These are phyloP conservation scores for Chaetogeoica ovagalla DNA, from an alignment of 2,888 invertebrate species.

Conservation along the genomic window DNA sequence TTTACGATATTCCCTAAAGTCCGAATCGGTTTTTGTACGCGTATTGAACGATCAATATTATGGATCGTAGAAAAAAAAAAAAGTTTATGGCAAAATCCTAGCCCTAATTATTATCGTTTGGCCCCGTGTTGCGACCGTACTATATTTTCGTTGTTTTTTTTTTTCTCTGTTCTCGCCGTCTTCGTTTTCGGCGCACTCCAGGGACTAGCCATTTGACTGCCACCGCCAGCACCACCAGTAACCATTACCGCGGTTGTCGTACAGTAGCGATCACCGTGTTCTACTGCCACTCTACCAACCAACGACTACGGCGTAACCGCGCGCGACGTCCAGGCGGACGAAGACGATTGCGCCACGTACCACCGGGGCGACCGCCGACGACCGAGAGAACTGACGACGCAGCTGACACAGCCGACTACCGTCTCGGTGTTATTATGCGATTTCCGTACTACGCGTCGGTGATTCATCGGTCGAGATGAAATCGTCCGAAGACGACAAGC, in stretches of 20 bases:
- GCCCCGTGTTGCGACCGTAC: too few species aligned
- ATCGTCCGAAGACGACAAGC: slow-evolving; percentile 49
- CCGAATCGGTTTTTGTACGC: too few species aligned
- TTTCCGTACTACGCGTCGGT: slow-evolving; percentile 31
- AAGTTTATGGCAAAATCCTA: too few species aligned
- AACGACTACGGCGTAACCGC: too few species aligned
- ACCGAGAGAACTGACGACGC: slow-evolving; percentile 6
- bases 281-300: too few species aligned
- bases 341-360: not conserved
- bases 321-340: too few species aligned
- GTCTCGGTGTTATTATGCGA: slow-evolving; percentile 42
- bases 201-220: not conserved
- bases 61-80: too few species aligned
- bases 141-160: slow-evolving; percentile 24
- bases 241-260: not conserved
- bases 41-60: too few species aligned
- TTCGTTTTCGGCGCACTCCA: slow-evolving; percentile 36
- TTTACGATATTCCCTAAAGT: too few species aligned
- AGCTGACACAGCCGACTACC: slow-evolving; percentile 3
- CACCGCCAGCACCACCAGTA: not conserved
- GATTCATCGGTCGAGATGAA: slow-evolving; percentile 53
- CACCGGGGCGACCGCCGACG: not conserved
- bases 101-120: too few species aligned
- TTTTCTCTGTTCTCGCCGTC: slow-evolving; percentile 13
- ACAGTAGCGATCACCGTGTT: too few species aligned